Base-by-base conservation (phyloP, 2,888 invertebrate genomes). In the Schizaphis graminum region DNA sequence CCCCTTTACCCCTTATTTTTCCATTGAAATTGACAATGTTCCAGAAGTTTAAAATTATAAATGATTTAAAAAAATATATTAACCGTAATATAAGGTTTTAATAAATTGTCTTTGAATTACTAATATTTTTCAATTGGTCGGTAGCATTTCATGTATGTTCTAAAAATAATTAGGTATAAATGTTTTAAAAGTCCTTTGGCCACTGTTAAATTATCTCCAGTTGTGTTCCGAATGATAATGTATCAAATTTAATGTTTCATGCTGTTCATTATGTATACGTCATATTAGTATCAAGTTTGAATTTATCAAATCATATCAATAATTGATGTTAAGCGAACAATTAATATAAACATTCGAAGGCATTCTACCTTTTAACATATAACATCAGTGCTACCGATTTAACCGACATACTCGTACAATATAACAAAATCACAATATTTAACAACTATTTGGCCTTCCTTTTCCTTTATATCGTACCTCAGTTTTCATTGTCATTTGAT, bases 401-500 rank as follows among this genome's bases (percentile, higher is more conserved):
- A 77, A 67, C 24, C 10, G 0, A 56, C 47, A 26, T 47, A n/a
- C n/a, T n/a, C n/a, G n/a, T n/a, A 49, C 21, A 41, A 44, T 44
- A 44, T 44, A 44, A 41, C 41, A n/a, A 41, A 28, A 49, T 21
- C 44, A 85, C n/a, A n/a, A 0, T 53, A 85, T 21, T 47, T 44
- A 53, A 91, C 26, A 61, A 41, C 49, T 61, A 67, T 92, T 53
- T 92, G 49, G 10, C 77, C 77, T 35, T 26, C 41, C 49, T 41
- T 86, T 49, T 47, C 49, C 35, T n/a, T 91, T 56, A 67, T 49
- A 47, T 49, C 26, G 8, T 90, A 93, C 57, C 93, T 90, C 89
- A 90, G 47, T 90, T 85, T 84, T 44, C 49, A 90, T 85, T 85
- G 28, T 90, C 85, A 90, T 89, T 93, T 35, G 26, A 90, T 93